Base-by-base conservation (phyloP, 1,140 invertebrate species). In the Calosoma granatense region DNA sequence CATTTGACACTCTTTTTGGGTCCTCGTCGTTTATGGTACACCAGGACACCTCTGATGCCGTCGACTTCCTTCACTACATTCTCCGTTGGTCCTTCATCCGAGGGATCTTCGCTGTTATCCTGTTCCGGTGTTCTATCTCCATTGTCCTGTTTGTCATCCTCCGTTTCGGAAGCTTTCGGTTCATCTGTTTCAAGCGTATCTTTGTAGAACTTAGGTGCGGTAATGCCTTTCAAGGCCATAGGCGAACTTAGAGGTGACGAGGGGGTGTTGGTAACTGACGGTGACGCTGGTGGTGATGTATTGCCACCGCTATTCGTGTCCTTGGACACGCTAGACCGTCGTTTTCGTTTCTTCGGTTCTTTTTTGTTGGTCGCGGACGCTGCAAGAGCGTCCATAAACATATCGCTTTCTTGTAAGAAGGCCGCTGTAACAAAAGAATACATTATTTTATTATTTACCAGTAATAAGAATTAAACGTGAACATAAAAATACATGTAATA, bases 371-470 rank as follows among this genome's bases (percentile, higher is more conserved):
- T 79, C 2, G 83, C 84, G 2, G 86, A 81, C 12, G 80, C 81
- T 55, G 81, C 78, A n/a, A 96, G 70, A 1, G 90, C 90, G 73
- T 94, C 90, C 83, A 93, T 94, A 67, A 96, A 95, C 70, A 91
- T 84, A 67, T 88, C 90, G 67, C 90, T 93, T 67, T 96, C 92
- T 71, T 92, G 85, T 22, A 94, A 72, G 57, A 88, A 73, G 73
- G 82, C 78, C 53, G 85, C 86, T 87, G 83, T 62, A 72, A 72
- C 64, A 62, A 36, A 36, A 36, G 6, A 6, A 36, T 36, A 36
- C 6, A n/a, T n/a, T n/a, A 63, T 1, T 12, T 12, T n/a, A n/a
- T n/a, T n/a, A n/a, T n/a, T n/a, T n/a, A n/a, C n/a, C n/a, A n/a
- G n/a, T n/a, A n/a, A n/a, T n/a, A n/a, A n/a, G n/a, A n/a, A n/a